Conservation (phyloP, 2,113 vertebrate species). For the Paradisaea rubra region DNA sequence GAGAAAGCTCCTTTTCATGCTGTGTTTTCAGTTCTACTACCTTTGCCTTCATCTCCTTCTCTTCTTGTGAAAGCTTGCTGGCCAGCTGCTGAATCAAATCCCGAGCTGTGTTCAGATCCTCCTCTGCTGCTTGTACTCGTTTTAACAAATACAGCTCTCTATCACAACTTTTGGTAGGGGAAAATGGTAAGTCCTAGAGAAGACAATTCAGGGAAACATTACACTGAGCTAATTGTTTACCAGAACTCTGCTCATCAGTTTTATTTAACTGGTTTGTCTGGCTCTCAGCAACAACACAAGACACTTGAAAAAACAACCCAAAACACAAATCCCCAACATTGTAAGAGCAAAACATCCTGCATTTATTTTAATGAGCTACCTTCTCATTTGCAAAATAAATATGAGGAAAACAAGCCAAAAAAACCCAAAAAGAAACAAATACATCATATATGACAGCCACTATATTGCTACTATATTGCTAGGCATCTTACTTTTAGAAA, state of each 20-base stretch:
- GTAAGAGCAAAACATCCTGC: background rate
- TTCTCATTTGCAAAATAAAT: background rate
- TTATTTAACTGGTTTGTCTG: background rate
- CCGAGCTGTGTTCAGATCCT: slow-evolving; percentile 62
- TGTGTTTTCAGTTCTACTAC: slow-evolving; percentile 67
- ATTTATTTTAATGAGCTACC: background rate
- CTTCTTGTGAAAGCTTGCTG: slow-evolving; percentile 70
- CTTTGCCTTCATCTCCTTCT: slow-evolving; percentile 67
- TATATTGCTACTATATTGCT: background rate
- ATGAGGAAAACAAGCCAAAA: background rate
- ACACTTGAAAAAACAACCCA: background rate
- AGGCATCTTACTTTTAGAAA: background rate
- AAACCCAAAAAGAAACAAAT: background rate
- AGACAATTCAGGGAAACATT: background rate
- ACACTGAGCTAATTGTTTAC: background rate
- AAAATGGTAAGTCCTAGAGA: slow-evolving; percentile 47
- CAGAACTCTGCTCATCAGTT: background rate
- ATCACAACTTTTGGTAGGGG: slow-evolving; percentile 25
- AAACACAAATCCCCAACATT: background rate
- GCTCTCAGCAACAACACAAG: background rate
- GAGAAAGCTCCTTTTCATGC: slow-evolving; percentile 72
- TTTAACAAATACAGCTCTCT: slow-evolving; percentile 69
- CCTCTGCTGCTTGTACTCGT: slow-evolving; percentile 67
- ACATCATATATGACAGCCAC: background rate
- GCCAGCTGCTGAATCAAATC: slow-evolving; percentile 69